Percentiles rank a stretch among this genome's conserved stretches.
phyloP scores from a whole-genome alignment of 2,113 vertebrate species.

The Pachycephala philippinensis region DNA sequence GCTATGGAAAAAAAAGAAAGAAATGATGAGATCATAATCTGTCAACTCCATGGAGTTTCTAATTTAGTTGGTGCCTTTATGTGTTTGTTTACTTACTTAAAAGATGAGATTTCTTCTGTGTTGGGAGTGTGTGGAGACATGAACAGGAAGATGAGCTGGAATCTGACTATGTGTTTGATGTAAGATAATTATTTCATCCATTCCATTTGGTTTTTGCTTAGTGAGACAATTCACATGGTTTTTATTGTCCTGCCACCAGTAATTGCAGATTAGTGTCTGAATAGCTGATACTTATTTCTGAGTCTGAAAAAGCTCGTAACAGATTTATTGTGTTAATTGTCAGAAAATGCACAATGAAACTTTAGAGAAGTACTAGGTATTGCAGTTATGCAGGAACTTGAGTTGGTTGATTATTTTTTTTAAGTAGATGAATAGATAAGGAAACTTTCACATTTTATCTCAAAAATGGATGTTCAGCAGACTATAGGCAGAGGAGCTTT shows the following conservation, averaged over 20 bases:
- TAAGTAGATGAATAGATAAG: neutral
- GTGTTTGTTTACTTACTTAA: neutral
- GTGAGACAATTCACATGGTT: neutral
- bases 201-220: neutral
- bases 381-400: fast-evolving
- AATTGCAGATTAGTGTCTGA: neutral
- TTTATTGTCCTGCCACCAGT: neutral
- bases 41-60: neutral
- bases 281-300: neutral
- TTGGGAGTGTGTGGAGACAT: neutral
- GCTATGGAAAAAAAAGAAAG: neutral
- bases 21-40: neutral
- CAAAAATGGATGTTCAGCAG: neutral
- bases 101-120: neutral
- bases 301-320: neutral
- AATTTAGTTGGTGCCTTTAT: neutral
- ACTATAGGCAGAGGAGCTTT: neutral
- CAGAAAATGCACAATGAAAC: neutral
- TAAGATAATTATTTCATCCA: neutral
- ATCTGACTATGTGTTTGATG: neutral
- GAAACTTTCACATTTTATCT: neutral
- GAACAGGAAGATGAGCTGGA: neutral
- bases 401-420: neutral
- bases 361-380: neutral
- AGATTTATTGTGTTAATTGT: neutral